phyloP scores from a whole-genome alignment of 2,113 vertebrate species.

The Piprites chloris region DNA sequence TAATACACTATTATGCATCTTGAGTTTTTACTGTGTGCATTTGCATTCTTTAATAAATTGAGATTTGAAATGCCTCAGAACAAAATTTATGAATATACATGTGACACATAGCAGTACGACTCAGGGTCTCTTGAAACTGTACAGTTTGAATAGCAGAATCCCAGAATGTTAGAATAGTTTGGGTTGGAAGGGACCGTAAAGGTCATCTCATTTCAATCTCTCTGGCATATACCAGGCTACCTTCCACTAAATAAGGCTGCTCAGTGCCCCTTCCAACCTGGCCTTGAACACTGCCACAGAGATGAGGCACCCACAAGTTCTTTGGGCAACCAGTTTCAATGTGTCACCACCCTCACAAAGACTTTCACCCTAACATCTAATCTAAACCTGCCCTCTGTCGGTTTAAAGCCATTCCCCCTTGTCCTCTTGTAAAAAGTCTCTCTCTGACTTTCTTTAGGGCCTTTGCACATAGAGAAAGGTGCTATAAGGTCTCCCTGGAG shows the following conservation, averaged over 20 bases:
- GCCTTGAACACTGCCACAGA: not conserved
- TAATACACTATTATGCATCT: not conserved
- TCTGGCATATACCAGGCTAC: not conserved
- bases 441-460: not conserved
- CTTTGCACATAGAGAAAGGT: not conserved
- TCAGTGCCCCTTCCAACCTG: not conserved
- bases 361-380: not conserved
- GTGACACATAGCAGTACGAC: not conserved
- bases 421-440: not conserved
- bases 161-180: not conserved
- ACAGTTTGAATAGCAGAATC: not conserved
- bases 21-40: not conserved
- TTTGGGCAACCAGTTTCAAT: not conserved
- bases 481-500: not conserved
- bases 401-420: not conserved
- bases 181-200: not conserved
- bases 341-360: not conserved
- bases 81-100: not conserved
- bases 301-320: not conserved
- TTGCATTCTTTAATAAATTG: conserved; percentile 16
- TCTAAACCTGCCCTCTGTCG: not conserved
- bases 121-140: not conserved
- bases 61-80: not conserved
- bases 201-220: not conserved
- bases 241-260: not conserved